Conservation (phyloP, 2,888 invertebrate species). For the Hirtodrosophila duncani region DNA sequence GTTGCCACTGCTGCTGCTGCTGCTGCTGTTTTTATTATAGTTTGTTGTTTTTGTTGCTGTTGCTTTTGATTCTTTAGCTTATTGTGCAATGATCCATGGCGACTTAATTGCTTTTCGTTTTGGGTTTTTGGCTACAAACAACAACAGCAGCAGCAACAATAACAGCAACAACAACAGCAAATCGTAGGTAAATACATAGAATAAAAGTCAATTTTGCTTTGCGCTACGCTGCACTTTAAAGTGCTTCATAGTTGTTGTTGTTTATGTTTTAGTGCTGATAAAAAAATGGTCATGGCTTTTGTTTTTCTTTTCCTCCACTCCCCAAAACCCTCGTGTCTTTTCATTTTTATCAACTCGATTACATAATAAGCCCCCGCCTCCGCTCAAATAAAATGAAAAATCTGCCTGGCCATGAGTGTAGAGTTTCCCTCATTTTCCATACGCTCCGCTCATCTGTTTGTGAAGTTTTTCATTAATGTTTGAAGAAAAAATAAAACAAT, state of each 20-base stretch:
- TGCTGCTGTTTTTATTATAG: constrained; percentile 30
- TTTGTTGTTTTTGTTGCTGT: constrained; percentile 13
- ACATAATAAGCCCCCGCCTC: no score
- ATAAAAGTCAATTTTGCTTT: no score
- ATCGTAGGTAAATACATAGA: no score
- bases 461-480: constrained; percentile 51
- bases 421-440: no score
- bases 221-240: constrained; percentile 68
- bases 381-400: no score
- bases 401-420: constrained; percentile 53
- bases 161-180: constrained; percentile 14
- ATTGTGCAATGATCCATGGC: constrained; percentile 72
- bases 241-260: constrained; percentile 44
- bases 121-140: constrained; percentile 53
- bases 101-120: constrained; percentile 71
- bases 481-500: constrained; percentile 49
- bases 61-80: constrained; percentile 62
- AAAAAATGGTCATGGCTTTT: constrained; percentile 53
- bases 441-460: constrained; percentile 34
- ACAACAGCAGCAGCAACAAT: constrained; percentile 24
- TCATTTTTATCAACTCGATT: constrained; percentile 34
- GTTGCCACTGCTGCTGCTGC: constrained; percentile 17
- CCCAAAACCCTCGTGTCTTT: constrained; percentile 29
- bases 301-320: constrained; percentile 55
- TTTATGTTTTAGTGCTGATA: no score